Conservation (phyloP, 2,113 vertebrate genomes). For the Bathybates hornii region DNA sequence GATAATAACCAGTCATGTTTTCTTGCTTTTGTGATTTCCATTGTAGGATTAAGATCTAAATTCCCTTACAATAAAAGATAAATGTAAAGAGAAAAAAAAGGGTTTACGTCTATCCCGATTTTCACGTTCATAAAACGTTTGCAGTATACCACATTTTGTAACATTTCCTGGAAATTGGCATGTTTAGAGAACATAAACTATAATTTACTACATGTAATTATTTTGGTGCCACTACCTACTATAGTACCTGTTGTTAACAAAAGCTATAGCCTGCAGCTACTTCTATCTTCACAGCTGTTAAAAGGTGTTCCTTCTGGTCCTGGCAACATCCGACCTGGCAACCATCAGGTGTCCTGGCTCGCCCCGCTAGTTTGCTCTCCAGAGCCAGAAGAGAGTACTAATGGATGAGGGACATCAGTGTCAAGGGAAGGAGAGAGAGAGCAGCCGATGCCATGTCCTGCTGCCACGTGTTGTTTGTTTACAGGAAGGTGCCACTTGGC, state of each 20-base stretch:
- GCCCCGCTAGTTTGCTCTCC: constrained; percentile 14
- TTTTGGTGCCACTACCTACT: not conserved
- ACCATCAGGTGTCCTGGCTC: constrained; percentile 42
- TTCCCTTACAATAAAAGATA: not conserved
- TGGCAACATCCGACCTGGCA: constrained; percentile 31
- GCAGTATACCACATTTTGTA: not conserved
- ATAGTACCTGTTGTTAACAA: not conserved
- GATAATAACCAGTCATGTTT: not conserved
- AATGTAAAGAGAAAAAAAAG: not conserved
- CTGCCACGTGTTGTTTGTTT: constrained; percentile 66
- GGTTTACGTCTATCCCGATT: not conserved
- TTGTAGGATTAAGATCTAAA: not conserved
- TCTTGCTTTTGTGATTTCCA: not conserved
- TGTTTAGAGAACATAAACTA: not conserved
- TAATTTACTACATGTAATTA: not conserved
- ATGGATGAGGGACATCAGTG: constrained; percentile 27
- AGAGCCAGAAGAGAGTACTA: constrained; percentile 23
- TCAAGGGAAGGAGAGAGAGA: constrained; percentile 14
- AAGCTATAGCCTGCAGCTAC: not conserved
- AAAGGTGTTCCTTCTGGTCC: constrained; percentile 28
- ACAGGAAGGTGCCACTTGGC: constrained; percentile 68
- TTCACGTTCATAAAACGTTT: not conserved
- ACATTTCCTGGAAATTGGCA: not conserved
- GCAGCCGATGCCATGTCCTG: constrained; percentile 34
- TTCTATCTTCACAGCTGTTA: not conserved